phyloP scores from a whole-genome alignment of 2,113 vertebrate species.

The human region DNA sequence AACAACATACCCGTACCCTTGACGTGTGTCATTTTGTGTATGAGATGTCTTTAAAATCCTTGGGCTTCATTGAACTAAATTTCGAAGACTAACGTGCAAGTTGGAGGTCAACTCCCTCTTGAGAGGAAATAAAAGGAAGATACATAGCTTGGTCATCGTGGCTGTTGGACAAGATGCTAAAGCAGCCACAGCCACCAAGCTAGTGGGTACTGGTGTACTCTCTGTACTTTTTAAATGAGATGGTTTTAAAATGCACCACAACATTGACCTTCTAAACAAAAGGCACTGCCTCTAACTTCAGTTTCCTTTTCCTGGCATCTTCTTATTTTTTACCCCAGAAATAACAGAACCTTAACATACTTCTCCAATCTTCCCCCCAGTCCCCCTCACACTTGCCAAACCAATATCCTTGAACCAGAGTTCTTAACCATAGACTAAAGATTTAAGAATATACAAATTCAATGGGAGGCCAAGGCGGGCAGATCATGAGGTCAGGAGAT shows the following conservation, averaged over 20 bases:
- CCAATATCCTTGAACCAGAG: not conserved
- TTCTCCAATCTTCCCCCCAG: not conserved
- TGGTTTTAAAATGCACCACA: not conserved
- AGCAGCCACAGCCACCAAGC: not conserved
- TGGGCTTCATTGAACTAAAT: not conserved
- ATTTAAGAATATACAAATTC: not conserved
- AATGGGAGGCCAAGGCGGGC: not conserved
- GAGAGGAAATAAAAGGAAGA: conserved; percentile 1
- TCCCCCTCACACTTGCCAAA: not conserved
- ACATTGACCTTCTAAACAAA: not conserved
- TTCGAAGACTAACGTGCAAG: not conserved
- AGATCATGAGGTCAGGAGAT: too few relatives aligned
- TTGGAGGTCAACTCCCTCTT: not conserved
- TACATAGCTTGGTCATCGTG: not conserved
- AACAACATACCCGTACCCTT: not conserved
- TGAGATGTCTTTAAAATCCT: not conserved
- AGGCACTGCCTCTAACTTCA: not conserved
- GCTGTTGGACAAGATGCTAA: not conserved
- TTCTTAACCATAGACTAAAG: not conserved
- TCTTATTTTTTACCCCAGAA: not conserved
- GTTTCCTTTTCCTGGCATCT: not conserved
- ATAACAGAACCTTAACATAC: not conserved
- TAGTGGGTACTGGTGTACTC: not conserved
- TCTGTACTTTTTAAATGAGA: not conserved
- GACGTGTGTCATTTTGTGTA: not conserved